These are phyloP conservation scores for Hemiprocne comata DNA, from an alignment of 2,113 vertebrate genomes.

Conservation along the genomic window DNA sequence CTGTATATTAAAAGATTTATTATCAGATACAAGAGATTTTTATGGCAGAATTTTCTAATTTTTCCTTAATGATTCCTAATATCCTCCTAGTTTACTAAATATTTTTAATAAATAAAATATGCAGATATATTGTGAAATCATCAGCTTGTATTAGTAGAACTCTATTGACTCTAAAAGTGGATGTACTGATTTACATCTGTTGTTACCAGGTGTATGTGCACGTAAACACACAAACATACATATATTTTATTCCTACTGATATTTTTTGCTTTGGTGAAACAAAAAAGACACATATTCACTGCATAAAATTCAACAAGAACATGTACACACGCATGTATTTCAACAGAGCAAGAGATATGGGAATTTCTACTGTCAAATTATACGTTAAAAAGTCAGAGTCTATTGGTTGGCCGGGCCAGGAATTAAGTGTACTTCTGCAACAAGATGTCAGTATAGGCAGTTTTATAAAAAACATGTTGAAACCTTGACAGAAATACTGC, in stretches of 20 bases:
- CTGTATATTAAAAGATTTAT: background rate
- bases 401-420: background rate
- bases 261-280: background rate
- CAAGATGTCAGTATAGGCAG: constrained; percentile 34
- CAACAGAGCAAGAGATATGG: background rate
- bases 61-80: background rate
- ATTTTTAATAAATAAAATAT: background rate
- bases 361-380: background rate
- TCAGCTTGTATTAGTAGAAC: background rate
- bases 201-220: background rate
- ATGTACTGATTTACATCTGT: background rate
- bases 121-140: background rate
- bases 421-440: background rate
- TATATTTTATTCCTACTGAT: background rate
- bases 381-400: background rate
- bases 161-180: background rate
- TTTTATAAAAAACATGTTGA: constrained; percentile 26
- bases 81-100: background rate
- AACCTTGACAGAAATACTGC: constrained; percentile 53
- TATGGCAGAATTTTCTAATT: background rate
- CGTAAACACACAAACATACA: background rate
- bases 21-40: background rate
- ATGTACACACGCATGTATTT: background rate
- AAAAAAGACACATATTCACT: background rate
- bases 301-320: background rate